phyloP scores from a whole-genome alignment of 2,888 invertebrate species.

The Vannuccia rotundouncinata region DNA sequence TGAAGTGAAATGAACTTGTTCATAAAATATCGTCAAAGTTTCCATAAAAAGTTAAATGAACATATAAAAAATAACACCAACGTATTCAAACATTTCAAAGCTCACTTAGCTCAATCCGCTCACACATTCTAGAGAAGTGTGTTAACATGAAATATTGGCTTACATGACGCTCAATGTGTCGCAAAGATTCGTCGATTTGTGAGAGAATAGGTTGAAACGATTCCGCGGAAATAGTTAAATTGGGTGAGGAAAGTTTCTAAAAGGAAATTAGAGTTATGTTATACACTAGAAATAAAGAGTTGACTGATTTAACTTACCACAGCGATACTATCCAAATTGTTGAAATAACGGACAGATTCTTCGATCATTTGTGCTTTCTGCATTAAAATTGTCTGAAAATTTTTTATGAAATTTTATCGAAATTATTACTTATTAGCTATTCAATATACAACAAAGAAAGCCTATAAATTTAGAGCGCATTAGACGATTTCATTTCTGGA shows the following conservation, averaged over 20 bases:
- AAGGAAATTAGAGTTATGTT: not conserved
- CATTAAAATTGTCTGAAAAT: slow-evolving; percentile 67
- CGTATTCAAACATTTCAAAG: too few relatives aligned
- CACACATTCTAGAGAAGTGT: too few relatives aligned
- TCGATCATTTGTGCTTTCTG: slow-evolving; percentile 72
- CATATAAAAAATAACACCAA: too few relatives aligned
- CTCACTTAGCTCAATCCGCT: too few relatives aligned
- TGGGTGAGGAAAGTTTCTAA: slow-evolving; percentile 69
- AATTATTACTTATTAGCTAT: too few relatives aligned
- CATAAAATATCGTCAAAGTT: too few relatives aligned
- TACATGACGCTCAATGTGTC: not conserved
- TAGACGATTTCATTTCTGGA: too few relatives aligned
- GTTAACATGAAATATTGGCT: too few relatives aligned
- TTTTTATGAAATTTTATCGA: slow-evolving; percentile 22
- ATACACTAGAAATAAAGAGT: not conserved
- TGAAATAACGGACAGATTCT: slow-evolving; percentile 74
- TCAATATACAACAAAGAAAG: too few relatives aligned
- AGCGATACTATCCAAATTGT: slow-evolving; percentile 72
- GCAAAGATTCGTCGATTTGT: slow-evolving; percentile 45
- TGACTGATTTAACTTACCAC: slow-evolving; percentile 48
- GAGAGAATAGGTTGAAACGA: slow-evolving; percentile 70
- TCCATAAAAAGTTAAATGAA: too few relatives aligned
- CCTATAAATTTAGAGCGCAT: too few relatives aligned
- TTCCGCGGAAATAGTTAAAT: slow-evolving; percentile 74
- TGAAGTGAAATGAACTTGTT: too few relatives aligned